These are phyloP conservation scores for Clostera curtula DNA, from an alignment of 2,888 invertebrate species.

Conservation along the genomic window DNA sequence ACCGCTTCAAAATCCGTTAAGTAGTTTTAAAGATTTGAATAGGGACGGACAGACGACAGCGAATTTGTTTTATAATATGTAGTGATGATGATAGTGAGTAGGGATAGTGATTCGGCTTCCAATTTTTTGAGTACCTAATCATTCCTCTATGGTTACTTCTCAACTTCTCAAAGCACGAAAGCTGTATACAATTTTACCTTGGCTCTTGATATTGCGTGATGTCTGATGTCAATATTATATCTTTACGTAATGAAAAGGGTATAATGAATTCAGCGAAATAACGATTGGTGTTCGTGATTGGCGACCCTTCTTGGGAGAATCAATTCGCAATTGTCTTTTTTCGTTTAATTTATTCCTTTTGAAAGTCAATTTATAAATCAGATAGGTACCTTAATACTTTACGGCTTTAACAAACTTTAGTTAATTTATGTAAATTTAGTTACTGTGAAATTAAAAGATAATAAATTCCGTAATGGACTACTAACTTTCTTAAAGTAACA, in stretches of 20 bases:
- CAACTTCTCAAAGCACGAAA: no score
- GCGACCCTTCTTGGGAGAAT: slow-evolving; percentile 6
- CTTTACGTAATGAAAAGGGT: slow-evolving; percentile 29
- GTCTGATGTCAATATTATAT: slow-evolving; percentile 16
- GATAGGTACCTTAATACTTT: slow-evolving; percentile 7
- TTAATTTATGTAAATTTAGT: slow-evolving; percentile 5
- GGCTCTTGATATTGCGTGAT: slow-evolving; percentile 16
- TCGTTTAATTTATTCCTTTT: slow-evolving; percentile 9
- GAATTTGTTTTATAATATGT: no score
- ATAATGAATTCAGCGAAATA: slow-evolving; percentile 18
- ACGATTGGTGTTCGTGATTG: slow-evolving; percentile 9
- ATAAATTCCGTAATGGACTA: slow-evolving; percentile 3
- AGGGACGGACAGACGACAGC: no score
- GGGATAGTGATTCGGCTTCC: no score
- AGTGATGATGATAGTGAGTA: no score
- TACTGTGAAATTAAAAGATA: slow-evolving; percentile 1
- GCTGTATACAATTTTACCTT: no score
- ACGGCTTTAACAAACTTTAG: background rate
- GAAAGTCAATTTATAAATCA: slow-evolving; percentile 11
- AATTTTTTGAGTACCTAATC: no score
- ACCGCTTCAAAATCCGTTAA: no score
- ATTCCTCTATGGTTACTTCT: no score
- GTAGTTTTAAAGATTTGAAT: no score
- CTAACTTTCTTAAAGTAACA: slow-evolving; percentile 6
- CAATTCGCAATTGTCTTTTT: slow-evolving; percentile 14